These are phyloP conservation scores for Spinibarbus caldwelli DNA, from an alignment of 2,797 vertebrate species.

Conservation along the genomic window DNA sequence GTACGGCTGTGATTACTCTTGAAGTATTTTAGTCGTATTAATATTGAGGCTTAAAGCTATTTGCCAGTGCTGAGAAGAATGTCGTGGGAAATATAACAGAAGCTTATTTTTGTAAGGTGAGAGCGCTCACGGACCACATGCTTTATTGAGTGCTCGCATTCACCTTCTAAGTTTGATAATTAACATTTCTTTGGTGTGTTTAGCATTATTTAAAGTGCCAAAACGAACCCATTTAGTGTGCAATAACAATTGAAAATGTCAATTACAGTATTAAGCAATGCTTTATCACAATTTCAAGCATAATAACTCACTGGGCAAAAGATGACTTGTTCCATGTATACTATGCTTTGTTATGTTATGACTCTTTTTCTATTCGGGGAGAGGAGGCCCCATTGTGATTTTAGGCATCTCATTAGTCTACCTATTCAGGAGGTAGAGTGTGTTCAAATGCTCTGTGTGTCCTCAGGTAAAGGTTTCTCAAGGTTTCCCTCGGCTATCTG, in stretches of 20 bases:
- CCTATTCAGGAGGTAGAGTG: not conserved
- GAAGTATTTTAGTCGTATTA: constrained; percentile 25
- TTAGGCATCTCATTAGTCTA: constrained; percentile 10
- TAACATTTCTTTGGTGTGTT: constrained; percentile 35
- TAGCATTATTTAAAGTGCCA: constrained; percentile 1
- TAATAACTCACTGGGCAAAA: not conserved
- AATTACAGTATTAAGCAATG: constrained; percentile 33
- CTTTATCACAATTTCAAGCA: not conserved
- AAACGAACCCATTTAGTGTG: constrained; percentile 12
- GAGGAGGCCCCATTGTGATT: not conserved
- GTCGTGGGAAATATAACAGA: constrained; percentile 34
- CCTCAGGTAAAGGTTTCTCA: constrained; percentile 46
- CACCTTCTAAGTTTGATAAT: constrained; percentile 29
- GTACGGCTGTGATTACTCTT: not conserved
- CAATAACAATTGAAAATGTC: not conserved
- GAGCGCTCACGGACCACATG: not conserved
- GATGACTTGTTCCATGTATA: constrained; percentile 9
- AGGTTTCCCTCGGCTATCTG: constrained; percentile 31
- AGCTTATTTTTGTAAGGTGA: constrained; percentile 44
- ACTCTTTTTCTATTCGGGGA: not conserved
- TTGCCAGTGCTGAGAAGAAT: constrained; percentile 46
- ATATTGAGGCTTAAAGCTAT: constrained; percentile 41
- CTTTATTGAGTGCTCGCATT: not conserved
- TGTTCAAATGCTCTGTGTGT: not conserved
- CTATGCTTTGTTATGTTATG: constrained; percentile 7